These are phyloP conservation scores for Tiliacea aurago DNA, from an alignment of 2,888 invertebrate species.

Conservation along the genomic window DNA sequence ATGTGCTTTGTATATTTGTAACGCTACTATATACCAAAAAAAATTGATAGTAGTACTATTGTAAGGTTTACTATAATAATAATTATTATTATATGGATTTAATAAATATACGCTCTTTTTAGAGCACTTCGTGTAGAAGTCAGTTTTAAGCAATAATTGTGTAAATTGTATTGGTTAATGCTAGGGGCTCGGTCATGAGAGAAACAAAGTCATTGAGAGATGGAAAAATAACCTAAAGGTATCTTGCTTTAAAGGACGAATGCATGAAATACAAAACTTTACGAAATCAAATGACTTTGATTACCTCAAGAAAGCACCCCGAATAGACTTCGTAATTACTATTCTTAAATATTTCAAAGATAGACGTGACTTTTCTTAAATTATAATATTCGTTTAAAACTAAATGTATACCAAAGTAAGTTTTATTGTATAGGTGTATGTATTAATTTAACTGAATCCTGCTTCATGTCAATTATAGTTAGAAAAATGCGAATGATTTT, in stretches of 20 bases:
- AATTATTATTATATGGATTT: conserved; percentile 46
- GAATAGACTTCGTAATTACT: conserved; percentile 42
- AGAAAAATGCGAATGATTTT: conserved; percentile 77
- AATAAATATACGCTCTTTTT: conserved; percentile 45
- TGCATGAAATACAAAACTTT: background rate
- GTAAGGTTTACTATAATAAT: conserved; percentile 56
- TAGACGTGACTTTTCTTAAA: conserved; percentile 66
- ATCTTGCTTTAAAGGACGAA: background rate
- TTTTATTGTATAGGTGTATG: conserved; percentile 62
- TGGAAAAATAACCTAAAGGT: background rate
- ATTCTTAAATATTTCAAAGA: conserved; percentile 52
- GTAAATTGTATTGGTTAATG: conserved; percentile 33
- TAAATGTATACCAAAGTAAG: conserved; percentile 79
- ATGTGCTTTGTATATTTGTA: conserved; percentile 87
- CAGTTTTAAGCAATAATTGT: conserved; percentile 65
- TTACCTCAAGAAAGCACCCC: conserved; percentile 17
- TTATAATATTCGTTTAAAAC: conserved; percentile 56
- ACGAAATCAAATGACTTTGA: background rate
- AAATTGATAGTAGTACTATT: conserved; percentile 57
- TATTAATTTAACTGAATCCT: conserved; percentile 79
- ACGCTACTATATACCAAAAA: conserved; percentile 84
- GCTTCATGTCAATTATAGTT: conserved; percentile 90
- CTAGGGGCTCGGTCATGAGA: conserved; percentile 18
- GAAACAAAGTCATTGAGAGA: conserved; percentile 21
- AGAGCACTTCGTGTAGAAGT: conserved; percentile 51